Evolutionary conservation across 2,797 vertebrate species (phyloP), one percentile per base, ranked within the genome.

Genomic region (Amphiprion clarkii): DNA sequence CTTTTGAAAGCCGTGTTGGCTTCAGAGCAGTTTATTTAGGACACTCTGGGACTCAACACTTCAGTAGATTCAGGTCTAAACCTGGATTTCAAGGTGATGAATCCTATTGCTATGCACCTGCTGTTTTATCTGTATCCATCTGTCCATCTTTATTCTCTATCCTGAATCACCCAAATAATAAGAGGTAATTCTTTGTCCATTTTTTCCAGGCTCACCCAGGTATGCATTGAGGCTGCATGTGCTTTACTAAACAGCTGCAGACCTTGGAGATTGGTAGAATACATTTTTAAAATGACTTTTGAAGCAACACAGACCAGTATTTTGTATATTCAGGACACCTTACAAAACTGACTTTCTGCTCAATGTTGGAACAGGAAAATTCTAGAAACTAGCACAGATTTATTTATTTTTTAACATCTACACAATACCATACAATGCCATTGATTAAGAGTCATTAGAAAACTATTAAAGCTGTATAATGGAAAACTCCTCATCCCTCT

Each of bases 81-180:
- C 82, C 71, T 84, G 83, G 78, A 89, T 90, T 90, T 84, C 67
- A 82, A 83, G 81, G 82, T 88, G 85, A 91, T 85, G 74, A 76
- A 78, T 89, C 64, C 84, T 59, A 87, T 87, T 86, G 79, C 81
- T 66, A 74, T 80, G 75, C 77, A 66, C 79, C 84, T 77, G 73
- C 81, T 78, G 78, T 75, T 83, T 58, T 70, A 76, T 81, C 83
- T 80, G 68, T 79, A 87, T 87, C 88, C 82, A 79, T 81, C 81
- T 67, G 81, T 81, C 83, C 68, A 74, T 85, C 78, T 81, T 74
- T 67, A 68, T 82, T 80, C 67, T 23, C 78, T 82, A 87, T 83
- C 68, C 78, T 57, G 76, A 85, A 79, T 87, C 82, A 78, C 49
- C 46, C 36, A 72, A 77, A 83, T 78, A 76, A 79, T 58, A 67